Base-by-base conservation (phyloP, 2,888 invertebrate genomes). In the Drosophila parthenogenetica region DNA sequence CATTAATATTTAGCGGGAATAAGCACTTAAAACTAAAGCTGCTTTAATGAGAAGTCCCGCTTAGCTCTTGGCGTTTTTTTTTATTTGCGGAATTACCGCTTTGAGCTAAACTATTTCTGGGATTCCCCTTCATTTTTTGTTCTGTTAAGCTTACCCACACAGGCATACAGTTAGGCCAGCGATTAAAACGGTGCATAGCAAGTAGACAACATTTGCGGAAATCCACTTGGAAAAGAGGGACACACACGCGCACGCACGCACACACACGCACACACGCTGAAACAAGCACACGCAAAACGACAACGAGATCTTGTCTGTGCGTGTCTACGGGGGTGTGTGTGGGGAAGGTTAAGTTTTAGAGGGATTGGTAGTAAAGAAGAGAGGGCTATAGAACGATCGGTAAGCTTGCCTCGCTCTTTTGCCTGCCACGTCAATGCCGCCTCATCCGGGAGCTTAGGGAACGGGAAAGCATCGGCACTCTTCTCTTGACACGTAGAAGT, bases 401-500 rank as follows among this genome's bases (percentile, higher is more conserved):
- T 55, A 32, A 43, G 58, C 39, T 69, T 48, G 53, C 53, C 53
- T 77, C 69, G 75, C 69, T 75, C 77, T 37, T 32, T 32, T 50
- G 58, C 77, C 73, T 19, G 53, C 25, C 19, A 5, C 17, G 22
- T 64, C 40, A 75, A 39, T 65, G 51, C 25, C 64, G 64, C 67
- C 60, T 65, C 72, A 69, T 60, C 32, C 32, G 77, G 60, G 42
- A 54, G 63, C 48, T 48, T 7, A 7, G 37, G 17, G 37, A 74
- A 60, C 48, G 51, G 48, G 55, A 32, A 62, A 51, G 35, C 78
- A 72, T 72, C 57, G 67, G 58, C 43, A 74, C 60, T 65, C 75
- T 74, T 81, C 73, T 73, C 55, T 59, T 72, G 29, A 66, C 59
- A 59, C 63, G 79, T n/a, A 81, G 39, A 39, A 73, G 65, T 79